A percentile compares a stretch with the other conserved stretches of the same genome.
Evolutionary conservation across 2,888 invertebrate genomes (phyloP).

Genomic region (Limnephilus lunatus): DNA sequence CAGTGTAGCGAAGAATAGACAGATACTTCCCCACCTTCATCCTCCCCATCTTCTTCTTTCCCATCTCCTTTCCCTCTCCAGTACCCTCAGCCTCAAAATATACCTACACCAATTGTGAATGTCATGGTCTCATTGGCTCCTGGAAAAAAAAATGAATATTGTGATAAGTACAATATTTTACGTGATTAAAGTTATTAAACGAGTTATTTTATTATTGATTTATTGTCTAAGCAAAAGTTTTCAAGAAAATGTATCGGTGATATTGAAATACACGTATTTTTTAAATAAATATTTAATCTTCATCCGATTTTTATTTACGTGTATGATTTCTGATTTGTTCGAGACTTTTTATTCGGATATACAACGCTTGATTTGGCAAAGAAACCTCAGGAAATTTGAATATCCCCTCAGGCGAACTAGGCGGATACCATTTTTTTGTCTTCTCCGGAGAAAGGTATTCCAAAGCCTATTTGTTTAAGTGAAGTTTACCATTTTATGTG

Average conservation of each 20-base stretch:
- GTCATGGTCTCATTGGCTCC: too few species aligned
- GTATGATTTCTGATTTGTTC: neutral
- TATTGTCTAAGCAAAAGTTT: too few species aligned
- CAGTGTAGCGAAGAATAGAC: too few species aligned
- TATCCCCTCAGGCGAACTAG: constrained; percentile 40
- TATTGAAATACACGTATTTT: neutral
- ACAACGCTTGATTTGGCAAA: neutral
- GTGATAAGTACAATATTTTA: too few species aligned
- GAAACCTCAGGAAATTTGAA: constrained; percentile 18
- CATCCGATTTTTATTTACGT: neutral
- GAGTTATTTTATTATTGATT: too few species aligned
- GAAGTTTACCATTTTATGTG: constrained; percentile 58
- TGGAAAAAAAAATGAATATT: too few species aligned
- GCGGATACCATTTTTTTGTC: constrained; percentile 20
- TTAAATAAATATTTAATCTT: neutral
- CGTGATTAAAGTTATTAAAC: too few species aligned
- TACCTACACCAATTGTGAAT: too few species aligned
- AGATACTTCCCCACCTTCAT: too few species aligned
- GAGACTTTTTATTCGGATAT: neutral
- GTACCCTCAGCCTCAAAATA: too few species aligned
- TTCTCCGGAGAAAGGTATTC: constrained; percentile 45
- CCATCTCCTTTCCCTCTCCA: too few species aligned
- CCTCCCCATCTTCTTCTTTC: too few species aligned
- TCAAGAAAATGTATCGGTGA: neutral
- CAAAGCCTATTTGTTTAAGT: constrained; percentile 58